Base-by-base conservation (phyloP, 2,113 vertebrate species). In the Promerops cafer region DNA sequence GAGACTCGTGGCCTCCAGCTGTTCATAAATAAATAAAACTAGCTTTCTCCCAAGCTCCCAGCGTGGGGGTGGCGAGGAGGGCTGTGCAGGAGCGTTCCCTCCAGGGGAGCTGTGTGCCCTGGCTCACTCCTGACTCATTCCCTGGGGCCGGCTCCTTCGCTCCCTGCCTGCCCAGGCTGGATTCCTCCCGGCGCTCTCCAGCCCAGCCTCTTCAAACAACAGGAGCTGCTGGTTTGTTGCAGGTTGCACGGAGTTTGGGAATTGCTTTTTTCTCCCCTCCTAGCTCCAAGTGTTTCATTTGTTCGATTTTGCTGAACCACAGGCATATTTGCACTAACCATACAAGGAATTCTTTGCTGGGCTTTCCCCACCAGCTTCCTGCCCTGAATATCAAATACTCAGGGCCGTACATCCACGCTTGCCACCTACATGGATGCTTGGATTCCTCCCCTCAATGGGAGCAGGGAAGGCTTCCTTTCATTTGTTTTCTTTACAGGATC, bases 11-110 rank as follows among this genome's bases (percentile, higher is more conserved):
- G 22, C 74, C 42, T 56, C 78, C 65, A 53, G 56, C 40, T 61
- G 37, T 4, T 33, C 2, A 1, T 21, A 39, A 81, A 61, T 31
- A 30, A 47, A 61, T 16, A 22, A 49, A 64, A 76, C 1, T 0
- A 39, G 7, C 37, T 42, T 40, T 37, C 31, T 40, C n/a, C 26
- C 11, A 5, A 24, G 42, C 65, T 40, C 1, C 0, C 40, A 42
- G 65, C 11, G 0, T 0, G 8, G 39, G 56, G 19, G 23, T 2
- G 6, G 12, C 0, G 1, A 49, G 69, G 24, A 53, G 52, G 45
- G 31, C 50, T 70, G 52, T 5, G 63, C 87, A 94, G 88, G 40
- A 93, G 72, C n/a, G 16, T 66, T 63, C 45, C 74, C 87, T 37
- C 14, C 76, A 2, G 17, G 3, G 21, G 31, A 30, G 42, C 9